Evolutionary conservation across 2,113 vertebrate species (phyloP).

Genomic region (Spea multiplicata): DNA sequence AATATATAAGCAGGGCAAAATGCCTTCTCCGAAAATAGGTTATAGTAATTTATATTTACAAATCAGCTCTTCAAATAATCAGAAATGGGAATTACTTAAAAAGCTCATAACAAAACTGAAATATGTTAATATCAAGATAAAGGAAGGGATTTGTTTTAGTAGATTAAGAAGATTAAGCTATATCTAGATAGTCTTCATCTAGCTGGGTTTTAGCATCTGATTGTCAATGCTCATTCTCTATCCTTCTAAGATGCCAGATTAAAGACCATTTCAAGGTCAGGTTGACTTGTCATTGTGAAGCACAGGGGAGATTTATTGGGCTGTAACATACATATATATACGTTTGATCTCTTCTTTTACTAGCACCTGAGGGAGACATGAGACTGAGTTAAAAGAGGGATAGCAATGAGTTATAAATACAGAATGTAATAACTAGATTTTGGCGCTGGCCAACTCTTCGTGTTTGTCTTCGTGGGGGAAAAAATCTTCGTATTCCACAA

Average conservation of each 20-base stretch:
- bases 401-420: slow-evolving; percentile 36
- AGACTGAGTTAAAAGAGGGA: slow-evolving; percentile 38
- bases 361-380: slow-evolving; percentile 28
- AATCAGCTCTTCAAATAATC: slow-evolving; percentile 36
- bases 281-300: slow-evolving; percentile 19
- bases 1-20: background rate
- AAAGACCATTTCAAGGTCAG: slow-evolving; percentile 45
- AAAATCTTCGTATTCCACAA: too few relatives aligned
- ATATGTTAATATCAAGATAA: slow-evolving; percentile 49
- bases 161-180: slow-evolving; percentile 45
- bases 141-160: slow-evolving; percentile 46
- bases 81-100: slow-evolving; percentile 36
- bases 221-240: slow-evolving; percentile 44
- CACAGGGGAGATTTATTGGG: slow-evolving; percentile 33
- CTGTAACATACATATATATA: slow-evolving; percentile 34
- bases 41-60: slow-evolving; percentile 35
- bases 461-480: too few relatives aligned
- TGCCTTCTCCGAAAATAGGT: background rate
- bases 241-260: slow-evolving; percentile 42
- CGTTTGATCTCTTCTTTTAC: slow-evolving; percentile 35
- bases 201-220: slow-evolving; percentile 39
- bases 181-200: slow-evolving; percentile 42
- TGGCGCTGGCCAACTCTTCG: too few relatives aligned
- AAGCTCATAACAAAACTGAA: slow-evolving; percentile 39
- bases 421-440: background rate